phyloP scores from a whole-genome alignment of 2,888 invertebrate species.

The Lepidocyrtinus sp. region DNA sequence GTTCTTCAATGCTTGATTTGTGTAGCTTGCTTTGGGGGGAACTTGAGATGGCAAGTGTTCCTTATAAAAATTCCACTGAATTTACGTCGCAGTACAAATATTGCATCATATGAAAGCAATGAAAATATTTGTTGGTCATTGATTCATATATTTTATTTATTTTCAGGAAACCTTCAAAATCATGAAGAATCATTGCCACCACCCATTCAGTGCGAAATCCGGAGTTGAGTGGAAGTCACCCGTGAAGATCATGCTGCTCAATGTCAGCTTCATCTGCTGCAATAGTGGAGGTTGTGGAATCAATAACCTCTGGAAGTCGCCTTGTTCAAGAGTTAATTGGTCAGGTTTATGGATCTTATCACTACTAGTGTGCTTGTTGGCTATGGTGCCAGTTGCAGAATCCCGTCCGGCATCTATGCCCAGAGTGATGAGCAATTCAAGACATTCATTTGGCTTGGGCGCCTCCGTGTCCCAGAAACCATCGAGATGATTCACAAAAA shows the following conservation, averaged over 20 bases:
- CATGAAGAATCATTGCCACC: conserved; percentile 4
- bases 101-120: not conserved
- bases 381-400: conserved; percentile 7
- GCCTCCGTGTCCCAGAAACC: conserved; percentile 17
- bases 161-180: conserved; percentile 41
- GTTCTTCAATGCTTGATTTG: too few species aligned
- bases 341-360: conserved; percentile 17
- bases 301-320: conserved; percentile 47
- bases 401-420: conserved; percentile 28
- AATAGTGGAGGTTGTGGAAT: conserved; percentile 29
- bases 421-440: conserved; percentile 29
- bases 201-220: not conserved
- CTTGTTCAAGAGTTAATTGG: conserved; percentile 22
- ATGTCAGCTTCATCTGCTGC: conserved; percentile 20
- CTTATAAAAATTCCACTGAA: too few species aligned
- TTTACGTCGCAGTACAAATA: not conserved
- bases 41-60: too few species aligned
- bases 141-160: not conserved
- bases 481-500: too few species aligned
- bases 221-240: conserved; percentile 21
- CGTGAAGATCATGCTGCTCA: conserved; percentile 37
- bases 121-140: conserved; percentile 3
- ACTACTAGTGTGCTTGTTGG: conserved; percentile 23
- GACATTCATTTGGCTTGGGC: conserved; percentile 21
- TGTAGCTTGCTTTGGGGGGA: too few species aligned